Evolutionary conservation across 64 coral and sea anemone species (phyloP), one percentile per base, ranked within the genome.

Genomic region (Montipora sp.): DNA sequence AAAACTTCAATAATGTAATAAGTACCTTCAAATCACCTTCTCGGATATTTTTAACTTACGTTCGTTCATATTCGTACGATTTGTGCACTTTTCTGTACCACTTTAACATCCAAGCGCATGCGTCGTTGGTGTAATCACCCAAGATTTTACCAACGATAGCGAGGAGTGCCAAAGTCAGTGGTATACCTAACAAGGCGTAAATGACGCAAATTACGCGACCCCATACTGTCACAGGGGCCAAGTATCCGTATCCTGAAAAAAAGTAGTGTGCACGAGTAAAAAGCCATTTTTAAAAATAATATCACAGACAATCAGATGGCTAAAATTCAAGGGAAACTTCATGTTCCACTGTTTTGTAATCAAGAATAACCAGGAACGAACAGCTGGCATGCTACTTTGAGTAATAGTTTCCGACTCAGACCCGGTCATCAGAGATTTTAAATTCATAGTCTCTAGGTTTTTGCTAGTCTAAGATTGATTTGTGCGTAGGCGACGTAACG

Each of bases 81-180:
- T 84, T 93, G 71, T 91, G 91, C 2, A 87, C 59, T 27, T 89
- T 89, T 55, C 82, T 78, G 43, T 92, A 84, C 60, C 95, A 93
- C 65, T 94, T 94, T 14, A 98, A n/a, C n/a, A 98, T 47, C 47
- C 90, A 71, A 13, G 92, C 88, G 76, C 93, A 93, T 70, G 88
- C 89, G 23, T 94, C 55, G 71, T 98, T 98, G 13, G 94, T 98
- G 63, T 94, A 98, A 44, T 98, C 95, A 20, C 95, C 95, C 59
- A 98, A 73, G 2, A 98, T 88, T 98, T 98, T 98, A 89, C 95
- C 95, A 22, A 98, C 86, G 10, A 98, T 83, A 22, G 95, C 95
- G 66, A 98, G 83, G 48, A 98, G 45, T 79, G 95, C 95, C 21
- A 98, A 24, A 3, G 95, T 94, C 83, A 98, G 88, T 14, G 95